Conservation (phyloP, 1,140 invertebrate species). For the Ectropis grisescens region DNA sequence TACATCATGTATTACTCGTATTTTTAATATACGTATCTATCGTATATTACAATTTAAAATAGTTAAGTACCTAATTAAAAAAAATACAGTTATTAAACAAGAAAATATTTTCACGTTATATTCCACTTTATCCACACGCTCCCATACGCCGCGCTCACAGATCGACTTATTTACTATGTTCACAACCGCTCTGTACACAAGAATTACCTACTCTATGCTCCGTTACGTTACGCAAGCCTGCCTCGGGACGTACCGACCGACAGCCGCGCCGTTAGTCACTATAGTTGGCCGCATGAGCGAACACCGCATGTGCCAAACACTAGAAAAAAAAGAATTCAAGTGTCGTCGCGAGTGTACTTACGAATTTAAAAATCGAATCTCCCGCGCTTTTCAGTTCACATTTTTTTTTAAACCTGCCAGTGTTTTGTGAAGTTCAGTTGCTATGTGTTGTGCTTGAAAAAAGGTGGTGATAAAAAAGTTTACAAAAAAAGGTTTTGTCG, state of each 20-base stretch:
- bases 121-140: conserved; percentile 5
- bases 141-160: too few species aligned
- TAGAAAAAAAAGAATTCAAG: conserved; percentile 8
- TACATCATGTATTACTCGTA: too few species aligned
- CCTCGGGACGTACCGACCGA: conserved; percentile 39
- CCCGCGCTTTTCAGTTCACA: too few species aligned
- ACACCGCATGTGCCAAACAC: conserved; percentile 13
- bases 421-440: conserved; percentile 6
- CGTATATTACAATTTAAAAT: too few species aligned
- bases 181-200: conserved; percentile 28
- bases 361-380: conserved; percentile 9
- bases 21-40: too few species aligned
- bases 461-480: too few species aligned
- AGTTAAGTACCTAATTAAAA: too few species aligned
- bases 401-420: conserved; percentile 8
- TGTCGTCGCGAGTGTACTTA: conserved; percentile 7
- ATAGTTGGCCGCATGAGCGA: conserved; percentile 25
- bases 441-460: too few species aligned
- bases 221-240: conserved; percentile 52
- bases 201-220: conserved; percentile 50
- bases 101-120: too few species aligned
- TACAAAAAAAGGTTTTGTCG: too few species aligned
- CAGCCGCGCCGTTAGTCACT: conserved; percentile 43
- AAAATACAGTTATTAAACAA: too few species aligned
- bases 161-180: conserved; percentile 2